phyloP scores from a whole-genome alignment of 2,888 invertebrate genomes.

The Trichopoda pennipes region DNA sequence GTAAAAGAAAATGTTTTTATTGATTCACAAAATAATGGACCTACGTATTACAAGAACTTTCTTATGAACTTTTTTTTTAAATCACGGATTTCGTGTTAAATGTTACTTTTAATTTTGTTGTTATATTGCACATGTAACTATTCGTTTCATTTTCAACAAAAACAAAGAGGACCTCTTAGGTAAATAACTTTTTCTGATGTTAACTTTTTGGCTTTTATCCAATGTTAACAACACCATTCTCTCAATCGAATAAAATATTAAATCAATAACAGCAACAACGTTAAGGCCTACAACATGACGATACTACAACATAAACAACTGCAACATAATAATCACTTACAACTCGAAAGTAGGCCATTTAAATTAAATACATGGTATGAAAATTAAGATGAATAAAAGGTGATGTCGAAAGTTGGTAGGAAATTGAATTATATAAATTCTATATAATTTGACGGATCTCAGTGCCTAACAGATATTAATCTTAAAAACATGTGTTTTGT shows the following conservation, averaged over 20 bases:
- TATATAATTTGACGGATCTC: too few relatives aligned
- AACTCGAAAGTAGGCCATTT: constrained; percentile 60
- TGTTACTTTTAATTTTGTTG: neutral
- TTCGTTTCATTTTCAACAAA: constrained; percentile 21
- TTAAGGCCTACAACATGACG: constrained; percentile 3
- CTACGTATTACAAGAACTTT: too few relatives aligned
- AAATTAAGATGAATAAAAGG: constrained; percentile 26
- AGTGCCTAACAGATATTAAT: too few relatives aligned
- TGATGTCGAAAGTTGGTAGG: neutral
- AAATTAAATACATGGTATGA: constrained; percentile 11
- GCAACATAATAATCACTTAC: constrained; percentile 53
- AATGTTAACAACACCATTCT: constrained; percentile 51
- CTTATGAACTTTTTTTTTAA: too few relatives aligned
- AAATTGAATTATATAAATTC: neutral
- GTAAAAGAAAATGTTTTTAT: too few relatives aligned
- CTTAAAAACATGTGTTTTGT: too few relatives aligned
- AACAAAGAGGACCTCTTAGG: constrained; percentile 32
- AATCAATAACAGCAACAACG: constrained; percentile 15
- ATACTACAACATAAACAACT: neutral
- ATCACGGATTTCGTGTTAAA: neutral
- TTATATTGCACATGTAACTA: neutral
- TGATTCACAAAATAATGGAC: too few relatives aligned
- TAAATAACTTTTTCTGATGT: constrained; percentile 37
- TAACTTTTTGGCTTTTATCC: constrained; percentile 7
- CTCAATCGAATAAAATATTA: constrained; percentile 30